phyloP scores from a whole-genome alignment of 1,140 invertebrate genomes.

The Zaprionus inermis region DNA sequence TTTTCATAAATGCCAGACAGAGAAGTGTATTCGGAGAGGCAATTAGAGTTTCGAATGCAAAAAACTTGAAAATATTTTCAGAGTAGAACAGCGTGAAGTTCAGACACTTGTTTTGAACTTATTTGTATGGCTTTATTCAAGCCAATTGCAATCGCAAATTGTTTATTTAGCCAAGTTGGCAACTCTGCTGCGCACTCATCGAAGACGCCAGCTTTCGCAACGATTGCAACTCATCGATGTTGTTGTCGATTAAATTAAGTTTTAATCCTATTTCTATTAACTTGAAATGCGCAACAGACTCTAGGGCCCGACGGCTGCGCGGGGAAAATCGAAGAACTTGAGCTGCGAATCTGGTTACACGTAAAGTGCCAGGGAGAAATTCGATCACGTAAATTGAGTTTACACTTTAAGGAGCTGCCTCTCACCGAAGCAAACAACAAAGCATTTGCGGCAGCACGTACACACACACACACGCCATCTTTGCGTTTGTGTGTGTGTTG shows the following conservation, averaged over 20 bases:
- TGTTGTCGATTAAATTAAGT: neutral
- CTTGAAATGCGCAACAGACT: neutral
- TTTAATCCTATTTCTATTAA: neutral
- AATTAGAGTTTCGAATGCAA: neutral
- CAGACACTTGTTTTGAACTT: too few relatives aligned
- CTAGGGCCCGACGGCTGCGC: too few relatives aligned
- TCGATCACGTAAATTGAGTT: conserved; percentile 77
- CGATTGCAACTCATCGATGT: neutral
- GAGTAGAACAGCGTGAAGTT: too few relatives aligned
- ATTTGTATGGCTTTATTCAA: too few relatives aligned
- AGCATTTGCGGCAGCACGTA: conserved; percentile 61
- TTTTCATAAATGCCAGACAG: neutral
- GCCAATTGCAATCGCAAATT: too few relatives aligned
- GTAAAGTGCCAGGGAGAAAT: conserved; percentile 45
- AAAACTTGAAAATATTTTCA: too few relatives aligned
- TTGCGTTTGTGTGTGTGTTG: neutral
- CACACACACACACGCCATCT: neutral
- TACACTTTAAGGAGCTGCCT: conserved; percentile 50
- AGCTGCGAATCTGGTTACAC: conserved; percentile 40
- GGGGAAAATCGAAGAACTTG: neutral
- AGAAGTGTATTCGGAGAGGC: neutral
- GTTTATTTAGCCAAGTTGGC: neutral
- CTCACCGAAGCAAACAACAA: conserved; percentile 27
- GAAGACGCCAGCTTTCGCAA: neutral
- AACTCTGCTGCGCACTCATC: neutral